These are phyloP conservation scores for Xyrichtys novacula DNA, from an alignment of 2,797 vertebrate genomes.

Conservation along the genomic window DNA sequence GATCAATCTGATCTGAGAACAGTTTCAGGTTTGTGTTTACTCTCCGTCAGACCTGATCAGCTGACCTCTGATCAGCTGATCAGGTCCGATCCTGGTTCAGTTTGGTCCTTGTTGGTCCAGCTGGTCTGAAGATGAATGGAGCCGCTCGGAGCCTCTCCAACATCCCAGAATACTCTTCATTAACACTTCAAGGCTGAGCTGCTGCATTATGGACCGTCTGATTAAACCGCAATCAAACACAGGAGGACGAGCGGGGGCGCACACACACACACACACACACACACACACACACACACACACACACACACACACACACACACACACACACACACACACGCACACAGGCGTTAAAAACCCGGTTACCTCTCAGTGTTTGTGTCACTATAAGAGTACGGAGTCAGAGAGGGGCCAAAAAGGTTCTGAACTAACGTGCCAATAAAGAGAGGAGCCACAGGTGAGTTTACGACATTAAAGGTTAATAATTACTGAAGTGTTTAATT, in stretches of 20 bases:
- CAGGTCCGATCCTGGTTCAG: not conserved
- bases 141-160: slow-evolving; percentile 61
- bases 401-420: too few relatives aligned
- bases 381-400: too few relatives aligned
- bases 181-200: slow-evolving; percentile 84
- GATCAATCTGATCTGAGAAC: slow-evolving; percentile 32
- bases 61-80: slow-evolving; percentile 25
- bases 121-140: slow-evolving; percentile 66
- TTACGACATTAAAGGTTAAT: too few relatives aligned
- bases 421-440: too few relatives aligned
- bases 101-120: slow-evolving; percentile 47
- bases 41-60: fast-evolving
- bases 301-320: too few relatives aligned
- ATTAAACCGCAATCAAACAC: not conserved
- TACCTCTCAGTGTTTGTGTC: too few relatives aligned
- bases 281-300: too few relatives aligned
- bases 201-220: slow-evolving; percentile 80
- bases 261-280: slow-evolving; percentile 9
- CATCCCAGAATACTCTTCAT: slow-evolving; percentile 77
- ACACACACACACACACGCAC: too few relatives aligned
- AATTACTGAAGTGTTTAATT: too few relatives aligned
- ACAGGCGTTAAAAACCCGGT: too few relatives aligned
- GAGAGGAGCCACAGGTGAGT: too few relatives aligned
- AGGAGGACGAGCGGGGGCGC: slow-evolving; percentile 26
- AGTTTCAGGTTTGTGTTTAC: not conserved